Base-by-base conservation (phyloP, 2,113 vertebrate species). In the Upupa epops region DNA sequence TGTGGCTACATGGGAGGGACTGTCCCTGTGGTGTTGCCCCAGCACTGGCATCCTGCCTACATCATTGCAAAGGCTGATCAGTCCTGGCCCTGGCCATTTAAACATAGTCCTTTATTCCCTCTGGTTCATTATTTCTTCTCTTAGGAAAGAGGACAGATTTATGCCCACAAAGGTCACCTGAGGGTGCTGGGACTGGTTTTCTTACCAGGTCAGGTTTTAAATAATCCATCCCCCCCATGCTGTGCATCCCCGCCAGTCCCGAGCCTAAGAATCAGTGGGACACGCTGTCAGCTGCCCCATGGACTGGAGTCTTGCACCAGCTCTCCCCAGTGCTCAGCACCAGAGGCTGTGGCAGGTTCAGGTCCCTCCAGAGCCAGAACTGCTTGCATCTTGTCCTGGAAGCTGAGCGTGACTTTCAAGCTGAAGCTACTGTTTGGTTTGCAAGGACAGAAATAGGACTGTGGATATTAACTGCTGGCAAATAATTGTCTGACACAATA, bases 401-500 rank as follows among this genome's bases (percentile, higher is more conserved):
- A 63, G 24, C 21, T 80, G 31, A 85, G 29, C 0, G 0, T 89
- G 85, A 94, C 89, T 95, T 94, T 77, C 60, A 86, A 70, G 72
- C 36, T 65, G 55, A 74, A 91, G 42, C 21, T 70, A 8, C 82
- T 77, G 48, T 85, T 92, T 91, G 85, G 60, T 89, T 91, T 94
- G 60, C 55, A 63, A 80, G 82, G 76, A 82, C 68, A 92, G 88
- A 74, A 93, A 82, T 87, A 90, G 77, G 68, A 84, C 81, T 48
- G 82, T 66, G 69, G 75, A 80, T 92, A 92, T 95, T 88, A 94
- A 92, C 75, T 91, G 81, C 93, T 63, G 82, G 74, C 81, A 94
- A 93, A 91, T 87, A 91, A 93, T 85, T 87, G 89, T 51, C 84
- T 83, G 91, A 73, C 92, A 95, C 55, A 94, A 70, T 90, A 96